Evolutionary conservation across 2,113 vertebrate genomes (phyloP), one percentile per base, ranked within the genome.

Genomic region (Pollachius pollachius): DNA sequence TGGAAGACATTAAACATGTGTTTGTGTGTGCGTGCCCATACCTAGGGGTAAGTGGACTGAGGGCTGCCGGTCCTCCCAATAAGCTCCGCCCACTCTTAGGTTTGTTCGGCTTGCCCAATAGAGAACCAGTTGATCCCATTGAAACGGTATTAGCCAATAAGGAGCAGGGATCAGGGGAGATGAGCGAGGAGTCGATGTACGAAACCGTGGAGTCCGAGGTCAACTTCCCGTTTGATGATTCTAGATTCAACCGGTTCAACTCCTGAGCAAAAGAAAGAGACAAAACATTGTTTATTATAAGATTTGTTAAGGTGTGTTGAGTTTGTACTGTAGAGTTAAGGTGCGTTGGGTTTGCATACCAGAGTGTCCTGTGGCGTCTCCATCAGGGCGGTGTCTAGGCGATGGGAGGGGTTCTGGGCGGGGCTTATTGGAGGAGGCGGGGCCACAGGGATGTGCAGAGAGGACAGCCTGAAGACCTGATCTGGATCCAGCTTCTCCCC

Each of bases 401-500:
- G 94, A 62, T 98, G 95, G 69, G 93, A 92, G 73, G 95, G 91
- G 66, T 95, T 94, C 88, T 97, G 90, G 9, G 94, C 93, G 72
- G 95, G 94, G 84, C 95, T 96, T 68, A 95, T 90, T 77, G 96
- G 93, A 77, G 93, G 91, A 74, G 92, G 94, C 57, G 88, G 78
- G 62, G 93, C 88, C 76, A 85, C 70, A 18, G 93, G 95, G 69
- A 95, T 98, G 84, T 98, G 97, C 70, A 97, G 89, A 66, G 96
- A 95, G 30, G 96, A 97, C 89, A 98, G 91, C 82, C 95, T 98
- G 89, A 99, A 99, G 15, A 95, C 94, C 91, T 99, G 97, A 78
- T 99, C 97, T 80, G 97, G 97, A 88, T 99, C 97, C 80, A 95
- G 96, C 81, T 97, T 97, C 84, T 99, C 97, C 90, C 97, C 97